Evolutionary conservation across 1,140 invertebrate genomes (phyloP).

Genomic region (Forficula auricularia): DNA sequence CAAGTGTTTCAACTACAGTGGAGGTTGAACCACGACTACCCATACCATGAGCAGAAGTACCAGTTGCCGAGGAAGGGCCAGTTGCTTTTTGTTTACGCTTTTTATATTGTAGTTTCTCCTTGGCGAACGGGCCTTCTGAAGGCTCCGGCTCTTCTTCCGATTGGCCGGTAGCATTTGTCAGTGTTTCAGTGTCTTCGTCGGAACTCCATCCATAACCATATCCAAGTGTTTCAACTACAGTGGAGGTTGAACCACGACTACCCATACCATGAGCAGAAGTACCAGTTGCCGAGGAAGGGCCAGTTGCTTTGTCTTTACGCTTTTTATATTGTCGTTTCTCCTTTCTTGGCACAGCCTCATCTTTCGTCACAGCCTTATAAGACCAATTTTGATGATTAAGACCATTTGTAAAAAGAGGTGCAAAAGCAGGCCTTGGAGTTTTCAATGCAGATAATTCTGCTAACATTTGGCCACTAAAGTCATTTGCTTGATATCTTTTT

Average conservation of each 20-base stretch:
- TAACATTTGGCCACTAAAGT: slow-evolving; percentile 69
- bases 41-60: too few species aligned
- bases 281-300: slow-evolving; percentile 22
- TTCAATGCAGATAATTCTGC: slow-evolving; percentile 59
- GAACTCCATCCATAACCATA: too few species aligned
- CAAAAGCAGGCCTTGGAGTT: slow-evolving; percentile 55
- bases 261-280: background rate
- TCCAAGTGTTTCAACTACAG: too few species aligned
- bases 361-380: slow-evolving; percentile 28
- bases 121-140: slow-evolving; percentile 65
- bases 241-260: too few species aligned
- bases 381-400: slow-evolving; percentile 36
- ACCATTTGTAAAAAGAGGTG: slow-evolving; percentile 47
- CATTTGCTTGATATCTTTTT: slow-evolving; percentile 70
- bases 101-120: slow-evolving; percentile 78
- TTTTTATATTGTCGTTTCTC: slow-evolving; percentile 84
- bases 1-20: too few species aligned
- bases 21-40: too few species aligned
- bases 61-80: slow-evolving; percentile 21
- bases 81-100: slow-evolving; percentile 68
- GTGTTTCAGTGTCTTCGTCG: too few species aligned
- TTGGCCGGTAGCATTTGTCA: too few species aligned
- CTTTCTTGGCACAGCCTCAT: slow-evolving; percentile 36
- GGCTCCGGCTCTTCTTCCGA: slow-evolving; percentile 45
- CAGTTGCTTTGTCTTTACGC: slow-evolving; percentile 55